Conservation (phyloP, 2,888 invertebrate species). For the Epirrhoe alternata region DNA sequence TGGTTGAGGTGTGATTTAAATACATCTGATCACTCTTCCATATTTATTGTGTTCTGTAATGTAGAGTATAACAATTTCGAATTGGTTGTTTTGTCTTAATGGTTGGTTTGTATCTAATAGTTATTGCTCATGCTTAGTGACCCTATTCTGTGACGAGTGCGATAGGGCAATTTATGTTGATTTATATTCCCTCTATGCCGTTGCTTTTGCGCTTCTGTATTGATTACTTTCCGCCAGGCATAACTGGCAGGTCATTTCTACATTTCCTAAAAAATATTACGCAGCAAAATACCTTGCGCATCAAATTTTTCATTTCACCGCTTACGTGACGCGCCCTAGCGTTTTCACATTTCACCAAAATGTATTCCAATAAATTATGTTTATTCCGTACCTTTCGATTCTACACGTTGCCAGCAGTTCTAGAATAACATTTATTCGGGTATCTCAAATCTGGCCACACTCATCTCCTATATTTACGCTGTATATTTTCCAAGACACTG, state of each 20-base stretch:
- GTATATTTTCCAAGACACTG: constrained; percentile 44
- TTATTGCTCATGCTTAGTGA: not conserved
- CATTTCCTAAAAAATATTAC: constrained; percentile 13
- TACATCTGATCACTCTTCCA: no score
- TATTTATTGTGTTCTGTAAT: no score
- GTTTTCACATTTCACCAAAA: constrained; percentile 16
- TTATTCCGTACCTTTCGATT: constrained; percentile 30
- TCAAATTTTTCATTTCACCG: constrained; percentile 28
- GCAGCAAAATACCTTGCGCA: constrained; percentile 25
- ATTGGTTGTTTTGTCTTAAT: not conserved
- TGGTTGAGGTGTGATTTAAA: no score
- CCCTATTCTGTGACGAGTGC: not conserved
- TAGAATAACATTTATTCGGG: constrained; percentile 37
- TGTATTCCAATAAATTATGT: constrained; percentile 27
- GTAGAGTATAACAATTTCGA: not conserved
- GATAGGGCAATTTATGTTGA: constrained; percentile 3
- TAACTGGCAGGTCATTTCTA: constrained; percentile 14
- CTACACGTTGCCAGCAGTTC: constrained; percentile 22
- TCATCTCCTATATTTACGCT: constrained; percentile 39
- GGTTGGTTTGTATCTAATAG: not conserved
- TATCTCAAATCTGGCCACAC: constrained; percentile 35
- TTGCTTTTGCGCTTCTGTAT: not conserved
- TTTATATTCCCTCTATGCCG: not conserved
- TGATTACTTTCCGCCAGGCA: not conserved
- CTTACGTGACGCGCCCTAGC: constrained; percentile 18